A percentile compares a stretch with the other conserved stretches of the same genome.
These are phyloP conservation scores for Hoplostethus atlanticus DNA, from an alignment of 2,797 vertebrate genomes.

Conservation along the genomic window DNA sequence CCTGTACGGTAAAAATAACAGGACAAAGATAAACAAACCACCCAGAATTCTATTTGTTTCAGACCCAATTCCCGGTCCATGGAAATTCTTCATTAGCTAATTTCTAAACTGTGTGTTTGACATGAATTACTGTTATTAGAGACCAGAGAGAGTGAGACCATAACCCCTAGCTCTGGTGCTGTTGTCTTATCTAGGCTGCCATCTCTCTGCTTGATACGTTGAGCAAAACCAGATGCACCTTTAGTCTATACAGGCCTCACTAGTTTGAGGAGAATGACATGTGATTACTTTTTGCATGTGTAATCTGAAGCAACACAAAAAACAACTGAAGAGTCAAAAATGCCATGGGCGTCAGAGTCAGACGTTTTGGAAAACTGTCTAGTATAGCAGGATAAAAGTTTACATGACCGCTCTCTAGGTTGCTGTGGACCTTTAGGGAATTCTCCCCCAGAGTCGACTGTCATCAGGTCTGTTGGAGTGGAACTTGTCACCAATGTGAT, in stretches of 20 bases:
- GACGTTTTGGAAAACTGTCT: slow-evolving; percentile 31
- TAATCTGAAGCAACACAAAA: slow-evolving; percentile 25
- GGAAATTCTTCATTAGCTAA: slow-evolving; percentile 36
- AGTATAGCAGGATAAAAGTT: slow-evolving; percentile 39
- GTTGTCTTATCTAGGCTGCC: slow-evolving; percentile 28
- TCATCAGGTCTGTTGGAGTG: slow-evolving; percentile 35
- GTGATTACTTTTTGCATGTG: slow-evolving; percentile 10
- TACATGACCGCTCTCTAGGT: slow-evolving; percentile 26
- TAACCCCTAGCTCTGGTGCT: not conserved
- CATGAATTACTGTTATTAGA: slow-evolving; percentile 14
- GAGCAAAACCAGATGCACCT: slow-evolving; percentile 51
- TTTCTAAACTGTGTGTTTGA: slow-evolving; percentile 25
- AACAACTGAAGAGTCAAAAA: slow-evolving; percentile 31
- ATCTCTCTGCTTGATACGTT: slow-evolving; percentile 33
- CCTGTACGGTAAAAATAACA: slow-evolving; percentile 5
- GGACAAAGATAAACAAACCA: slow-evolving; percentile 29
- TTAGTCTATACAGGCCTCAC: slow-evolving; percentile 36
- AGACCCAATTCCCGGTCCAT: slow-evolving; percentile 1
- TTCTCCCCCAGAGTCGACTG: slow-evolving; percentile 27
- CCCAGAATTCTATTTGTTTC: slow-evolving; percentile 37
- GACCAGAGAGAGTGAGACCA: not conserved
- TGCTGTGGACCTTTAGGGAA: slow-evolving; percentile 26
- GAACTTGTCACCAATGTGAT: slow-evolving; percentile 12
- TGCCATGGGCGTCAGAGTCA: slow-evolving; percentile 16
- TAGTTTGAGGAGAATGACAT: slow-evolving; percentile 27